Evolutionary conservation across 2,113 vertebrate species (phyloP), one percentile per base, ranked within the genome.

Genomic region (Pteropus alecto): DNA sequence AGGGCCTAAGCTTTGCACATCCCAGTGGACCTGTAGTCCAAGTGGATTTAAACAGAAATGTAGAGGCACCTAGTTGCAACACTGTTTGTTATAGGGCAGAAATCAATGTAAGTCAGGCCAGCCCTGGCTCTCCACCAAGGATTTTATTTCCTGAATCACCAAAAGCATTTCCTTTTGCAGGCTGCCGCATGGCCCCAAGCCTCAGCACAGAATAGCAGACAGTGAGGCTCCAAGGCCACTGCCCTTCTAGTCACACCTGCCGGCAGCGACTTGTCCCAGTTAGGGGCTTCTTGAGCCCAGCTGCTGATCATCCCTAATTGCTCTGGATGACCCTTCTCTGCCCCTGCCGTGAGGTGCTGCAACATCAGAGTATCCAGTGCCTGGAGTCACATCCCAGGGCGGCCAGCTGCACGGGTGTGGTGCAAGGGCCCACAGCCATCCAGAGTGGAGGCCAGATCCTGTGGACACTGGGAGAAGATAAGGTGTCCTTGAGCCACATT

Each of bases 381-480:
- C 86, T 96, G 90, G 96, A 96, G 90, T 96, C 96, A 88, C 54
- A 43, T 83, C 96, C 82, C 41, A 10, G 93, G 94, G 18, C 0
- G 70, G 93, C 95, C 41, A 38, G 74, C 9, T 87, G 97, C 93
- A 24, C 3, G 0, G 14, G 38, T 84, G 61, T 90, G 90, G 76
- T 90, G 60, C 15, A 67, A 78, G 73, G 93, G 54, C 82, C 79
- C 0, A 0, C 43, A 19, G 92, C 43, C 33, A 2, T 58, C 61
- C 51, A 18, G 77, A 54, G 87, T 38, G 41, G 88, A 96, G 87
- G 61, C 76, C 0, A 28, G 28, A 15, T 68, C 21, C 38, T 51
- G 81, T 67, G 71, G 94, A 90, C 96, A 46, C 92, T 82, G 41
- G 67, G 43, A 92, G 90, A 93, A 93, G 96, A 90, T 82, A 54